These are phyloP conservation scores for Falco berigora DNA, from an alignment of 2,797 vertebrate species.

Conservation along the genomic window DNA sequence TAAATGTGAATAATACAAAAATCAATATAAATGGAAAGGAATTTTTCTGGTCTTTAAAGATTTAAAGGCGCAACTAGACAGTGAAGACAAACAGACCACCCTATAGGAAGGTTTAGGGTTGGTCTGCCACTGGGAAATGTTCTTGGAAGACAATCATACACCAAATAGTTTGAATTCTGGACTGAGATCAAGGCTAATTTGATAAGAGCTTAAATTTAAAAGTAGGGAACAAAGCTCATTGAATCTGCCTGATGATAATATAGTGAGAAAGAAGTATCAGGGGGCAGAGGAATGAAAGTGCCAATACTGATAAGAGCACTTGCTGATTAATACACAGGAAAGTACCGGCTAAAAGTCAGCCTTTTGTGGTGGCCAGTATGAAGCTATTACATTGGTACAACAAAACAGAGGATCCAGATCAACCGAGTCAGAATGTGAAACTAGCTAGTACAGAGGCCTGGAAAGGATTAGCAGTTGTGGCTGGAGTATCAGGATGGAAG, in stretches of 20 bases:
- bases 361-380: neutral
- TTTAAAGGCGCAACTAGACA: neutral
- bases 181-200: neutral
- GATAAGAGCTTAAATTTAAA: neutral
- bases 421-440: neutral
- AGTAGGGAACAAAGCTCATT: neutral
- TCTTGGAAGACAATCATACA: neutral
- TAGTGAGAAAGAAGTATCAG: neutral
- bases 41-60: neutral
- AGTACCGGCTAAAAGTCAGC: neutral
- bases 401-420: neutral
- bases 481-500: neutral
- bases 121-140: neutral
- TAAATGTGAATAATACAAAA: neutral
- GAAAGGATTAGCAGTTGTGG: neutral
- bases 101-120: neutral
- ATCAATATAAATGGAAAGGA: neutral
- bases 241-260: neutral
- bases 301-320: neutral
- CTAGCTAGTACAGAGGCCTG: neutral
- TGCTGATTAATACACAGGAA: neutral
- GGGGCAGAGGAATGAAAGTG: neutral
- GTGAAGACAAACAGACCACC: neutral
- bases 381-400: neutral
- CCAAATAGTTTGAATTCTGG: neutral